Evolutionary conservation across 2,113 vertebrate genomes (phyloP), one percentile per base, ranked within the genome.

Genomic region (Pica pica): DNA sequence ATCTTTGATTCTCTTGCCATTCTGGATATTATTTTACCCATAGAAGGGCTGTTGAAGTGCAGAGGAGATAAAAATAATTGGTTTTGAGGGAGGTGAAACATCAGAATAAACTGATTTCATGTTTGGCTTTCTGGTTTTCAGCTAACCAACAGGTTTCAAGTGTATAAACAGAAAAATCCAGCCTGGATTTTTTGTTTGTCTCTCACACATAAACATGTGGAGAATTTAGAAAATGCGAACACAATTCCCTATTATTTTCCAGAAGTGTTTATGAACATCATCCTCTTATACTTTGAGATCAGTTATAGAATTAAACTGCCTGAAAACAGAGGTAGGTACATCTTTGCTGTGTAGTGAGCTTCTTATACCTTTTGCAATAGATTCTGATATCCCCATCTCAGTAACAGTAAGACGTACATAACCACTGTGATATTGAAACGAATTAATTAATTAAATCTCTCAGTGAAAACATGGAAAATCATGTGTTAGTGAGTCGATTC

Each of bases 21-120:
- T 93, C n/a, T 93, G 60, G 56, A 83, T 91, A 93, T 82, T 91
- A 82, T 86, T 97, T 80, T 92, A 67, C 39, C 28, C 53, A 92
- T 95, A 91, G 91, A 95, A 92, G 30, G 33, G 64, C 57, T 67
- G 69, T 65, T 95, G 82, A 95, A 97, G 96, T 83, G 59, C 59
- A 78, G 49, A 93, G 12, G 22, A 86, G 42, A 81, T 60, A 76
- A 95, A 96, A 93, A 74, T 47, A 92, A 95, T 91, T 94, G 33
- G 75, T 94, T 97, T 22, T 89, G 49, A 70, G 33, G 13, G 33
- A 11, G 6, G 10, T 79, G 56, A 95, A 94, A 83, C 30, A 37
- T n/a, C 64, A 42, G 63, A 83, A 96, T 33, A 92, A 70, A 83
- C 41, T 67, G 71, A 94, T 89, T 87, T 73, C 11, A 57, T 59